Conservation (phyloP, 1,140 invertebrate genomes). For the Eufriesea mexicana region DNA sequence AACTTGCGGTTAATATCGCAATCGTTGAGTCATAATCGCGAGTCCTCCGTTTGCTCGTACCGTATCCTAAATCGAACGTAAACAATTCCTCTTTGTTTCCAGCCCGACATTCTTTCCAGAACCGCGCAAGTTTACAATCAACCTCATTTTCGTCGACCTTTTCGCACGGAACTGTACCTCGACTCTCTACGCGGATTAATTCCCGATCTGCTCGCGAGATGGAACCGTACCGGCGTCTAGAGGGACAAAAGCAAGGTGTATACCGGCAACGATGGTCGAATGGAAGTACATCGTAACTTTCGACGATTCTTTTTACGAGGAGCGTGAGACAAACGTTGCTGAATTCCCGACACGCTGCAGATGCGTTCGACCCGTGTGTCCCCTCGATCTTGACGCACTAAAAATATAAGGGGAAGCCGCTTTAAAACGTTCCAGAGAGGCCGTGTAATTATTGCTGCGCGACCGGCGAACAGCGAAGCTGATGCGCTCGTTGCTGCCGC, state of each 20-base stretch:
- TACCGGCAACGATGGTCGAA: neutral
- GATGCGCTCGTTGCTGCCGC: slow-evolving; percentile 40
- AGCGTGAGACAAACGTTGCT: neutral
- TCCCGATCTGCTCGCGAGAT: neutral
- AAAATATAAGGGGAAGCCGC: slow-evolving; percentile 62
- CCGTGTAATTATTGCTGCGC: slow-evolving; percentile 58
- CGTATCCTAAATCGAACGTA: neutral
- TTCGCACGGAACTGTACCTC: neutral
- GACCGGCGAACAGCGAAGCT: slow-evolving; percentile 16
- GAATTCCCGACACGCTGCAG: neutral
- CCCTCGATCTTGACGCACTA: slow-evolving; percentile 57
- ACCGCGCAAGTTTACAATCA: neutral
- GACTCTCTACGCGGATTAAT: neutral
- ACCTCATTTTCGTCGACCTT: neutral
- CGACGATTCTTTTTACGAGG: neutral
- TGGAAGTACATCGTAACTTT: neutral
- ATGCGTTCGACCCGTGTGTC: slow-evolving; percentile 11
- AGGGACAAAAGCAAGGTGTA: neutral
- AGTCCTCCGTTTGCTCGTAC: neutral
- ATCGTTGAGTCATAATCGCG: slow-evolving; percentile 48
- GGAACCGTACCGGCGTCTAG: neutral
- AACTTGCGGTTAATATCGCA: slow-evolving; percentile 44
- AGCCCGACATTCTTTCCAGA: neutral
- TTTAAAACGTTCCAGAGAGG: slow-evolving; percentile 61
- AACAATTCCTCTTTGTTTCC: slow-evolving; percentile 40